Evolutionary conservation across 2,113 vertebrate species (phyloP), one percentile per base, ranked within the genome.

Genomic region (Beaufortia kweichowensis): DNA sequence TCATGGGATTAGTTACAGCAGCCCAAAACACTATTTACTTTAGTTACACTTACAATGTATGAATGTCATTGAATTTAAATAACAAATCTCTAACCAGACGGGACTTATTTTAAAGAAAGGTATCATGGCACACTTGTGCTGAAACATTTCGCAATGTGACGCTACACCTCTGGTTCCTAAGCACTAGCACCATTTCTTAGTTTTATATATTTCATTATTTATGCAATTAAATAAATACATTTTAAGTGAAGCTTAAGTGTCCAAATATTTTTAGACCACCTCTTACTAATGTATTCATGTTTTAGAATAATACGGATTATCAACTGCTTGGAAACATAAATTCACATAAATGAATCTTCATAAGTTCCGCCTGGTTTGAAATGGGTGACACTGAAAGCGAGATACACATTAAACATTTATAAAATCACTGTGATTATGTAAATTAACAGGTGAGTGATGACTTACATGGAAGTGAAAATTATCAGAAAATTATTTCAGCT

Each of bases 381-480:
- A 65, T 43, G 6, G 35, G 24, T 14, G 31, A 21, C n/a, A 63
- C 21, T 12, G 12, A 39, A 23, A 14, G 6, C 9, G 21, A 24
- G 21, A 68, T 48, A n/a, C 39, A 67, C 11, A 56, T 46, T 79
- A 46, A 43, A 41, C 24, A 63, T n/a, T 71, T 17, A 59, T 70
- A 15, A 70, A 70, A 41, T 41, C 23, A 0, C 12, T 17, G 17
- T 50, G 12, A 11, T 43, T 15, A 26, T 57, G 72, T 57, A 57
- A 79, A 65, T 73, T 35, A 57, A 29, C 71, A 35, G 24, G 10
- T 63, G 70, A 43, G n/a, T 75, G 61, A 29, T 80, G 6, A 21
- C 21, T 33, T 76, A 14, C 24, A 33, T 59, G 15, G 23, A 39
- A 60, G 31, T 4, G 5, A 24, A 63, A 48, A 33, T 7, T 6